Conservation (phyloP, 2,888 invertebrate genomes). For the Pristionchus maxplancki region DNA sequence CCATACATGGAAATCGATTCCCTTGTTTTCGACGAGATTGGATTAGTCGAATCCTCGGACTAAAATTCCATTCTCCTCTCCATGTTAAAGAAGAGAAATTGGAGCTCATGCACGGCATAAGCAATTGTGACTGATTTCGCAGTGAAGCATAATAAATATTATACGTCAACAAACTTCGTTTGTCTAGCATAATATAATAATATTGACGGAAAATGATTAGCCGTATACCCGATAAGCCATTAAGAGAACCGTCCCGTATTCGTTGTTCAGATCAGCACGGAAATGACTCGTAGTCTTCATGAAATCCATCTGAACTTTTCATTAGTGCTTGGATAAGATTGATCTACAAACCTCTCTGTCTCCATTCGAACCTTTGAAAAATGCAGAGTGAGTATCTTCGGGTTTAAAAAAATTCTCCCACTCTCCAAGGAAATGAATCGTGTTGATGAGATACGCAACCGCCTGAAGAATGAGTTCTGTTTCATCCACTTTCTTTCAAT, state of each 20-base stretch:
- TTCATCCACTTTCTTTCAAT: conserved; percentile 80
- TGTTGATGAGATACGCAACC: not conserved
- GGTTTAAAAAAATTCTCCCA: conserved; percentile 56
- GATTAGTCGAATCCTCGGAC: too few relatives aligned
- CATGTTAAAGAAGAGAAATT: too few relatives aligned
- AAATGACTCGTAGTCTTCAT: not conserved
- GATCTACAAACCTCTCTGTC: conserved; percentile 53
- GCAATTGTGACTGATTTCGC: too few relatives aligned
- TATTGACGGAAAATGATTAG: not conserved
- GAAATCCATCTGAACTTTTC: not conserved
- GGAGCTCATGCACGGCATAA: too few relatives aligned
- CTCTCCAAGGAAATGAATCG: conserved; percentile 69
- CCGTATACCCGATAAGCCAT: not conserved
- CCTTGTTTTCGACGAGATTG: too few relatives aligned
- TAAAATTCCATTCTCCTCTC: too few relatives aligned
- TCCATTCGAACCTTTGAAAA: conserved; percentile 82
- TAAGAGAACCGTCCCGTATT: not conserved
- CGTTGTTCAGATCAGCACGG: not conserved
- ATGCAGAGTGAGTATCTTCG: conserved; percentile 81
- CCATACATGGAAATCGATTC: too few relatives aligned
- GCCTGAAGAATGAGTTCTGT: conserved; percentile 52
- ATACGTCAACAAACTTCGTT: too few relatives aligned
- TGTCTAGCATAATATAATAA: too few relatives aligned
- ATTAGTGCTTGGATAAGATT: not conserved
- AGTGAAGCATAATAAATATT: too few relatives aligned